These are phyloP conservation scores for Chironomus striatipennis DNA, from an alignment of 1,140 invertebrate species.

Conservation along the genomic window DNA sequence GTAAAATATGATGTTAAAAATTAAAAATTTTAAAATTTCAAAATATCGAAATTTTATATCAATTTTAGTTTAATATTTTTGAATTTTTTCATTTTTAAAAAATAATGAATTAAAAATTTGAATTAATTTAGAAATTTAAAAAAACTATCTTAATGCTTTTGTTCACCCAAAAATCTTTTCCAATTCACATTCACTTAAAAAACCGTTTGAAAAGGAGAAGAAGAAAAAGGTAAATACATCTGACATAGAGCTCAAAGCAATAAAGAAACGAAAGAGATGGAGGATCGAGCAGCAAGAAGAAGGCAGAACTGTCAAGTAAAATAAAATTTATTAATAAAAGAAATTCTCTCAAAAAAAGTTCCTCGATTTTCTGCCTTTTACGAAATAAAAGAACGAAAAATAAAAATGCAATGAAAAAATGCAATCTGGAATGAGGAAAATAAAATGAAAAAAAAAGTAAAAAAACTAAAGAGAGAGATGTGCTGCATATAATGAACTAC, in stretches of 20 bases:
- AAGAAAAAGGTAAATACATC: neutral
- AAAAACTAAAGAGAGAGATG: neutral
- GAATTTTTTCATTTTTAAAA: no score
- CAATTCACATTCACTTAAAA: no score
- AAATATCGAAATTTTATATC: no score
- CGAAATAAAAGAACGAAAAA: neutral
- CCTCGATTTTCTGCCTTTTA: neutral
- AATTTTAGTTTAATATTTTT: no score
- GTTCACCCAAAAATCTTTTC: no score
- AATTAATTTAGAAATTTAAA: no score
- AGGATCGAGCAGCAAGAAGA: neutral
- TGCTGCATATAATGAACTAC: slow-evolving; percentile 17
- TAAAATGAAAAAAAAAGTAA: no score
- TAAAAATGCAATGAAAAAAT: neutral
- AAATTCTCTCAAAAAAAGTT: neutral
- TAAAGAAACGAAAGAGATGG: neutral
- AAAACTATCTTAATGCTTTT: no score
- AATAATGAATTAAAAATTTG: no score
- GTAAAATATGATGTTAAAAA: no score
- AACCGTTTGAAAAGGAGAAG: neutral
- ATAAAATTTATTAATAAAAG: slow-evolving; percentile 7
- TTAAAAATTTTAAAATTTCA: no score
- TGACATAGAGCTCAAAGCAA: slow-evolving; percentile 12
- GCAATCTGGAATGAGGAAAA: slow-evolving; percentile 5
- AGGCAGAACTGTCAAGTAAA: slow-evolving; percentile 12